phyloP scores from a whole-genome alignment of 1,140 invertebrate species.

The Nymphalis io region DNA sequence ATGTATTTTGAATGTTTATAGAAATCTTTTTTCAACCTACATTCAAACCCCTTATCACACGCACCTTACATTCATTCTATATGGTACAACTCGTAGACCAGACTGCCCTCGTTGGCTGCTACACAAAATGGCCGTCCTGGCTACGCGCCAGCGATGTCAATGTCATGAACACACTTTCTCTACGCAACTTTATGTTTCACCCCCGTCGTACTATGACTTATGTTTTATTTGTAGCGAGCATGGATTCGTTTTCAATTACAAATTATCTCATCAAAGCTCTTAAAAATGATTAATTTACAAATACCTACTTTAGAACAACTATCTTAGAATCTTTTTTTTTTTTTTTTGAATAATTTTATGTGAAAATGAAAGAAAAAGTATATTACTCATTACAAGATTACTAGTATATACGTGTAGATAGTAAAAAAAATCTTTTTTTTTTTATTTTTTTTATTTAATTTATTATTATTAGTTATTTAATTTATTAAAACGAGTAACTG shows the following conservation, averaged over 20 bases:
- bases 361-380: background rate
- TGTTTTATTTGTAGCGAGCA: background rate
- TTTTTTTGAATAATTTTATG: background rate
- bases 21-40: too few relatives aligned
- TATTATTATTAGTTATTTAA: too few relatives aligned
- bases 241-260: background rate
- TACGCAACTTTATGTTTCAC: background rate
- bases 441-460: too few relatives aligned
- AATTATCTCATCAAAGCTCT: conserved; percentile 18
- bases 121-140: conserved; percentile 25
- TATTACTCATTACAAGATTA: too few relatives aligned
- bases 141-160: conserved; percentile 31
- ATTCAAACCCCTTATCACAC: background rate
- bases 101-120: background rate
- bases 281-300: conserved; percentile 6
- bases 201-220: background rate
- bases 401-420: too few relatives aligned
- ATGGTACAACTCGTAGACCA: background rate
- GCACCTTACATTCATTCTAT: background rate
- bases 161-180: conserved; percentile 25
- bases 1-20: too few relatives aligned
- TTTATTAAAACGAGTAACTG: too few relatives aligned
- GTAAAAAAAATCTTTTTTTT: too few relatives aligned
- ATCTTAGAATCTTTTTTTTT: too few relatives aligned
- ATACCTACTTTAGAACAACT: conserved; percentile 5